phyloP scores from a whole-genome alignment of 2,888 invertebrate species.

The Chalcis sispes region DNA sequence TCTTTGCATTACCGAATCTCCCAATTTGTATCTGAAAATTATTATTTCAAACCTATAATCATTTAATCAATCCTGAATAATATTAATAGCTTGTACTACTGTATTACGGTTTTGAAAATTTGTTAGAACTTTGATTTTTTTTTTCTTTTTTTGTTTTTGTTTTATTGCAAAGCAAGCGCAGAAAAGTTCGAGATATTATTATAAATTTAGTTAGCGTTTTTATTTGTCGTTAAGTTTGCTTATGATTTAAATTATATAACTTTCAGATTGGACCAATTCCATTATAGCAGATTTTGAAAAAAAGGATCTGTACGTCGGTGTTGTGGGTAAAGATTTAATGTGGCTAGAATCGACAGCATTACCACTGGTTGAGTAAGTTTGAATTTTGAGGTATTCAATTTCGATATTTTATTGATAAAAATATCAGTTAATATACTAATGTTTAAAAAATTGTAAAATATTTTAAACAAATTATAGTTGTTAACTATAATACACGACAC shows the following conservation, averaged over 20 bases:
- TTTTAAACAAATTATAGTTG: too few relatives aligned
- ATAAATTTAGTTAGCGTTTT: neutral
- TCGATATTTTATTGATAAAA: neutral
- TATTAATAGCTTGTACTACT: constrained; percentile 25
- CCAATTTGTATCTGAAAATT: neutral
- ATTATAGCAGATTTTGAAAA: constrained; percentile 70
- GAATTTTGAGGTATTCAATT: too few relatives aligned
- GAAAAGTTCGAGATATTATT: constrained; percentile 52
- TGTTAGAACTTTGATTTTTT: neutral
- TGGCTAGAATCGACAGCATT: constrained; percentile 72
- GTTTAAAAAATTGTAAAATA: too few relatives aligned
- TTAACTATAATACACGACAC: too few relatives aligned
- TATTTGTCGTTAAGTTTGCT: neutral
- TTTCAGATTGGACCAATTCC: constrained; percentile 72
- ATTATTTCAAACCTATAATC: neutral
- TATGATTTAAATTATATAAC: neutral
- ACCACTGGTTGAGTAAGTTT: constrained; percentile 71
- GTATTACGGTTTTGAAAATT: neutral
- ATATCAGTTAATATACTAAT: too few relatives aligned
- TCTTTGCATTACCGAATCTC: neutral
- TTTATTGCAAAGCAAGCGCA: constrained; percentile 55
- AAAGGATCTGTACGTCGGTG: constrained; percentile 72
- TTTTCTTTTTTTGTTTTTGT: constrained; percentile 34
- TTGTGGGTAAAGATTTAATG: constrained; percentile 71
- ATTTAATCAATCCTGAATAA: constrained; percentile 19